Base-by-base conservation (phyloP, 2,888 invertebrate genomes). In the Lochmaea crataegi region DNA sequence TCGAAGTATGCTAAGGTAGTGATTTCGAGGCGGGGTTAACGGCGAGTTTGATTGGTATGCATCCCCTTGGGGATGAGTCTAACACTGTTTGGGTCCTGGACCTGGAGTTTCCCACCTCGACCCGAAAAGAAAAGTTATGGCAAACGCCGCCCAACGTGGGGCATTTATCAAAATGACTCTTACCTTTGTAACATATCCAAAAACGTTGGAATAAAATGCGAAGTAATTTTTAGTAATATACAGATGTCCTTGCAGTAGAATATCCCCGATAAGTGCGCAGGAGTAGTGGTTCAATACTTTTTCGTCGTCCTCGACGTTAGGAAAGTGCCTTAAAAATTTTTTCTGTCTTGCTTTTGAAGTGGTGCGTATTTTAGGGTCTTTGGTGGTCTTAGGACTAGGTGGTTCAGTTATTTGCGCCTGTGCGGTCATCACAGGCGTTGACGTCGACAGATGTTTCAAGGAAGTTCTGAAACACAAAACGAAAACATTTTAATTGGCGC, bases 181-280 rank as follows among this genome's bases (percentile, higher is more conserved):
- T 22, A 77, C 72, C 71, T 74, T 76, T 42, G 75, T 75, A 56
- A 76, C 75, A 87, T 96, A 95, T 83, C 97, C 97, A 86, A 97
- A 96, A 74, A 98, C 96, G 87, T 97, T 97, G 77, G 97, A 97
- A 88, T 97, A 96, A 89, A 97, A 97, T 81, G 96, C 97, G 88
- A 97, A 96, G 89, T 96, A 96, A 86, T 96, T 96, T 85, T 94
- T 94, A 77, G 97, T 96, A 85, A 97, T 96, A 89, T 97, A 97
- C 80, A 98, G 91, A 85, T 96, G 94, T 70, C 97, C 97, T 89
- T 97, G 97, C 32, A 97, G 91, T 68, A 97, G 88, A 81, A 97
- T 95, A 87, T 97, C 97, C 76, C 95, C 95, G 75, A 96, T 94
- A 82, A 96, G 90, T 75, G 97, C 97, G 88, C 97, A 97, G 63